Base-by-base conservation (phyloP, 2,797 vertebrate species). In the Pachyuromys duprasi region DNA sequence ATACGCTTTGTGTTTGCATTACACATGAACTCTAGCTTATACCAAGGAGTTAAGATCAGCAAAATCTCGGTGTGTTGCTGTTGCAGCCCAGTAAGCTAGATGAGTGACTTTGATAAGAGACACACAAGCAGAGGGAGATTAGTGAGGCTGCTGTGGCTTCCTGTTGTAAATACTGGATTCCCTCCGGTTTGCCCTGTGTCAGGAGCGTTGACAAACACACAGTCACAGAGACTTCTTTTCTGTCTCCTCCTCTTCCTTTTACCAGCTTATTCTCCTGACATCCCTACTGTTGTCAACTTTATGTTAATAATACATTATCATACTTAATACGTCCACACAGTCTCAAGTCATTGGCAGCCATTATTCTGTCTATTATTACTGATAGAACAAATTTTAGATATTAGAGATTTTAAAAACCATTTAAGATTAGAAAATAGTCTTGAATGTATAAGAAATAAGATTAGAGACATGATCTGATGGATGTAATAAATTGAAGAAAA, bases 1-100 rank as follows among this genome's bases (percentile, higher is more conserved):
- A 91, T 82, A 70, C 74, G 26, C 36, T 90, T 80, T 42, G 75
- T 93, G 62, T 96, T 97, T 95, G 76, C 36, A 36, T 96, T 94
- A 67, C 31, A 79, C 45, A 90, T 82, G 49, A 97, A 63, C 42
- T 72, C 15, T 57, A 90, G 74, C 97, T 91, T 88, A 80, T 83
- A 86, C 45, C 45, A 39, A 94, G 45, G 53, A 95, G 72, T 75
- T 92, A 81, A 92, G 95, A 93, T 86, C 63, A 72, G 45, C 28
- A 65, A 86, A 72, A 39, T n/a, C 84, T 87, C 57, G 53, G 31
- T 39, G 11, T 80, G 11, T 22, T 88, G 22, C n/a, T 75, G 36
- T 89, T 84, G 36, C 74, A 84, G 22, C 36, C 67, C 49, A 4
- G 24, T 60, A 70, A 84, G 57, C 67, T 83, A 87, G 86, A 87